Percentiles rank a stretch among this genome's conserved stretches.
Conservation (phyloP, 2,113 vertebrate genomes). For the Recurvirostra avosetta region DNA sequence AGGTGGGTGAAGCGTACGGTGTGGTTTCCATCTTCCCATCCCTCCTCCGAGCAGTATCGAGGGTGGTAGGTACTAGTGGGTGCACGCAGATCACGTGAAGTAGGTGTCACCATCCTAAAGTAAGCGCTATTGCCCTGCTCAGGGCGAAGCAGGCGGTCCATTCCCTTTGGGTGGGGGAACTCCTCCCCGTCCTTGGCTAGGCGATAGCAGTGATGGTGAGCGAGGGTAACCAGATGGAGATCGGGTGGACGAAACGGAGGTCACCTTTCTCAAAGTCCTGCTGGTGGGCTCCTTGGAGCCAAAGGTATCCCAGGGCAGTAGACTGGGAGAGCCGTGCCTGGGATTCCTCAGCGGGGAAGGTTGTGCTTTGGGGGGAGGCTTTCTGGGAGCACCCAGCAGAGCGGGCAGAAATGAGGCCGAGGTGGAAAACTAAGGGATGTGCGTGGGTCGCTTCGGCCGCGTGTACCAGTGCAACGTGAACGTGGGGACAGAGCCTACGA, state of each 20-base stretch:
- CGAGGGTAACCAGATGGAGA: background rate
- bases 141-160: background rate
- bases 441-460: background rate
- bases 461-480: background rate
- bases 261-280: background rate
- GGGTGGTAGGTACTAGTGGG: background rate
- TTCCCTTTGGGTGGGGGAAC: background rate
- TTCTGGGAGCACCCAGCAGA: background rate
- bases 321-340: background rate
- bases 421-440: background rate
- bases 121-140: background rate
- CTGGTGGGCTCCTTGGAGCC: background rate
- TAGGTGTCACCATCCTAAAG: background rate
- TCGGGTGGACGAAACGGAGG: background rate
- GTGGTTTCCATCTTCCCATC: background rate
- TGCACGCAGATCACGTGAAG: rapidly evolving
- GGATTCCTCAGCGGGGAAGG: background rate
- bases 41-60: background rate
- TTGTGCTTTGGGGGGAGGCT: background rate
- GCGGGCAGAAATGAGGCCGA: background rate
- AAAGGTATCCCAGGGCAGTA: background rate
- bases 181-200: background rate
- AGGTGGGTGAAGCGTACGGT: slow-evolving; percentile 47
- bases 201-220: background rate
- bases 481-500: background rate